phyloP scores from a whole-genome alignment of 2,113 vertebrate species.

The Pollimyrus isidori region DNA sequence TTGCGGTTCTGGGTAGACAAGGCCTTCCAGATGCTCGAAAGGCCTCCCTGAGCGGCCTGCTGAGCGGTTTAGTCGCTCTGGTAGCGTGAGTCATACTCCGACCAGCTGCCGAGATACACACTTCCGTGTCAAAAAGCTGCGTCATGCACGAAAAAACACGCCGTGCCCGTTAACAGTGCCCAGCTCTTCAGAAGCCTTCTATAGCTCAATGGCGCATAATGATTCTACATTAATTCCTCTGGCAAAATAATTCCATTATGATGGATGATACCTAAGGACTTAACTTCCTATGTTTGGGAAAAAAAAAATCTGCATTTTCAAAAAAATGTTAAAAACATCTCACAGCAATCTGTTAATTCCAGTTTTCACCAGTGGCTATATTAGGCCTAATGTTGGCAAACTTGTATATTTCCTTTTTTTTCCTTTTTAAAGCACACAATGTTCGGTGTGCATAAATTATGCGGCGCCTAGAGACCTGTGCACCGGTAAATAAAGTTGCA shows the following conservation, averaged over 20 bases:
- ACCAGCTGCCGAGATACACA: constrained; percentile 11
- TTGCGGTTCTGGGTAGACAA: constrained; percentile 32
- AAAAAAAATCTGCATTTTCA: background rate
- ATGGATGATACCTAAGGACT: background rate
- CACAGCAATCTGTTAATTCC: background rate
- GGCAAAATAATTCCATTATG: background rate
- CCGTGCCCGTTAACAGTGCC: background rate
- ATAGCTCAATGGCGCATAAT: background rate
- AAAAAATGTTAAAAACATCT: background rate
- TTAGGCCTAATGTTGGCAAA: background rate
- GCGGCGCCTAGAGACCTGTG: background rate
- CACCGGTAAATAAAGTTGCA: background rate
- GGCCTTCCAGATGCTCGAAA: constrained; percentile 38
- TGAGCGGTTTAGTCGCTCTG: constrained; percentile 38
- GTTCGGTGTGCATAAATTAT: constrained; percentile 10
- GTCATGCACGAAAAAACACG: background rate
- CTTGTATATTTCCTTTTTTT: background rate
- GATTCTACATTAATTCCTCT: background rate
- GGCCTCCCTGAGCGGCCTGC: constrained; percentile 15
- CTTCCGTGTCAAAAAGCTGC: background rate
- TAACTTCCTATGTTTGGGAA: background rate
- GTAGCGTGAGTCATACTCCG: constrained; percentile 39
- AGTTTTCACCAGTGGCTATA: background rate
- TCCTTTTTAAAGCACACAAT: constrained; percentile 5
- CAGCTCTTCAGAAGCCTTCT: background rate